Conservation (phyloP, 1,140 invertebrate species). For the Ceratoteleas bidentatus region DNA sequence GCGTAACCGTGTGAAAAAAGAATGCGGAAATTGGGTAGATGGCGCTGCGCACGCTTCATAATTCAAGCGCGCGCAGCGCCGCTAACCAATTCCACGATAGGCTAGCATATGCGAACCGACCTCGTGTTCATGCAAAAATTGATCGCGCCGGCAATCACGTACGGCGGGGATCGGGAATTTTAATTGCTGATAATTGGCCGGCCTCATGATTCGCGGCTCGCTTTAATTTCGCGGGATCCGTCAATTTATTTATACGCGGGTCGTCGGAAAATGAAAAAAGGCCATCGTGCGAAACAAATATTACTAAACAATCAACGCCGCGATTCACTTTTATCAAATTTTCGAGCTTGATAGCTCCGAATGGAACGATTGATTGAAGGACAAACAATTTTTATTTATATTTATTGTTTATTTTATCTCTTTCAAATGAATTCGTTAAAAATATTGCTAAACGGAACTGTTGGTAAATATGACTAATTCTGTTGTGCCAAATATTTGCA, state of each 20-base stretch:
- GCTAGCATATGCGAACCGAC: slow-evolving; percentile 55
- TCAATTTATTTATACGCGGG: slow-evolving; percentile 15
- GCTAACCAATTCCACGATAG: slow-evolving; percentile 64
- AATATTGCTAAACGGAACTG: too few relatives aligned
- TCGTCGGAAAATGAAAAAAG: neutral
- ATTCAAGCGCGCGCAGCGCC: slow-evolving; percentile 12
- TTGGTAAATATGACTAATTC: too few relatives aligned
- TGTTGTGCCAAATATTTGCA: too few relatives aligned
- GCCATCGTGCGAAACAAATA: slow-evolving; percentile 13
- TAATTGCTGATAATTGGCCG: slow-evolving; percentile 40
- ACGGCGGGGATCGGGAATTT: slow-evolving; percentile 21
- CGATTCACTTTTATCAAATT: neutral
- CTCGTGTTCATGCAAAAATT: slow-evolving; percentile 52
- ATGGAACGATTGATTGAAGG: too few relatives aligned
- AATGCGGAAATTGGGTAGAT: slow-evolving; percentile 13
- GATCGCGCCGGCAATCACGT: slow-evolving; percentile 22
- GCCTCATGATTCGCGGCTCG: slow-evolving; percentile 5
- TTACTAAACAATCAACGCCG: slow-evolving; percentile 3
- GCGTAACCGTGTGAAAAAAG: neutral
- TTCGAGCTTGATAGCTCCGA: neutral
- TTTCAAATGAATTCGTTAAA: too few relatives aligned
- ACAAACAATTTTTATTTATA: neutral
- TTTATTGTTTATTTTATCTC: neutral
- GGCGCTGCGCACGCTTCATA: slow-evolving; percentile 1
- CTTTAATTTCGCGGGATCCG: slow-evolving; percentile 8